Base-by-base conservation (phyloP, 2,797 vertebrate species). In the Sandelia bainsii region DNA sequence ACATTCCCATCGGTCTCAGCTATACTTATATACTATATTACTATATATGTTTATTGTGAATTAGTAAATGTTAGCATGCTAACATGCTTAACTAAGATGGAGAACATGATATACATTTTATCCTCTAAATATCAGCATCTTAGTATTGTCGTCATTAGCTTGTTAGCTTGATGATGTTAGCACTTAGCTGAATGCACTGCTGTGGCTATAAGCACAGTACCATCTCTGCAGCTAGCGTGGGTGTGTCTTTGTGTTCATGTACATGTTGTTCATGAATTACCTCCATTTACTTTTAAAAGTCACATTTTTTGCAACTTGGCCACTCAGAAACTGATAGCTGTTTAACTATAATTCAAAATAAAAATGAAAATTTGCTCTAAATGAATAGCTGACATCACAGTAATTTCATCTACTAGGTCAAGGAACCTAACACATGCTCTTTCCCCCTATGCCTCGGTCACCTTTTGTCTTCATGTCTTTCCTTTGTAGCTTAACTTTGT, bases 401-500 rank as follows among this genome's bases (percentile, higher is more conserved):
- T 27, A 14, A 44, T 34, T 25, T 60, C 1, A 60, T 62, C 53
- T 70, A 80, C 69, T 80, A 77, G 23, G 69, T 16, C 4, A 52
- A 70, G 48, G 63, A 62, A 64, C 34, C 9, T 13, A 29, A n/a
- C 25, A 19, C 19, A 45, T 3, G 2, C 58, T 32, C 23, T 66
- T n/a, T 23, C 27, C 6, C 22, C 45, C n/a, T 49, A 25, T 50
- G 57, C 58, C 29, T 39, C 2, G 50, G 72, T 82, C 72, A 78
- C 27, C 40, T 62, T 82, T 86, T 82, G 77, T 85, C 76, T 77
- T 74, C 79, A 58, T 9, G 23, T 39, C 56, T 70, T 44, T 12
- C 39, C 49, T 83, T 84, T 88, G 70, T 82, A 34, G 50, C 46
- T 73, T 66, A 58, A 79, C 69, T 78, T 82, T 82, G 85, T 81